These are phyloP conservation scores for Babylonia areolata DNA, from an alignment of 1,140 invertebrate species.

Conservation along the genomic window DNA sequence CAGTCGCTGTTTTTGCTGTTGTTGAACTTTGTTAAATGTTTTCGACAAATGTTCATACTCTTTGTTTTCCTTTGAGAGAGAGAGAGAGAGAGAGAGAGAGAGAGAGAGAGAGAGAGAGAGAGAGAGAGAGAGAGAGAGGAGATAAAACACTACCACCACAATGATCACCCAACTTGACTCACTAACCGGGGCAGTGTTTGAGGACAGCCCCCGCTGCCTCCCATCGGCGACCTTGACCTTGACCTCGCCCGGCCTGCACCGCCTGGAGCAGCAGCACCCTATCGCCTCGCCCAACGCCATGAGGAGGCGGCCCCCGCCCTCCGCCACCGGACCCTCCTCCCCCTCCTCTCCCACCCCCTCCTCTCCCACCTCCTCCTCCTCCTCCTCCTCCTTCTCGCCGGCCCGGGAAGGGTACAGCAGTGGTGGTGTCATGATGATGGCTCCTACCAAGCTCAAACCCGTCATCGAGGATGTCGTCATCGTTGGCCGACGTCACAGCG, in stretches of 20 bases:
- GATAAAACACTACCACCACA: no score
- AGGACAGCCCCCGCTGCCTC: background rate
- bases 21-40: no score
- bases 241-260: background rate
- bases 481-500: slow-evolving; percentile 51
- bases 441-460: slow-evolving; percentile 51
- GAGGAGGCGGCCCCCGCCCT: slow-evolving; percentile 34
- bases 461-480: slow-evolving; percentile 30
- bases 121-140: no score
- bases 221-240: background rate
- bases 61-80: no score
- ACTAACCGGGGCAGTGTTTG: no score
- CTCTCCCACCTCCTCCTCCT: background rate
- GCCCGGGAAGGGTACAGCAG: slow-evolving; percentile 9
- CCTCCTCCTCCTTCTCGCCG: no score
- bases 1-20: no score
- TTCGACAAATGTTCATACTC: no score
- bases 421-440: slow-evolving; percentile 34
- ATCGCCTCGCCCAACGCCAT: slow-evolving; percentile 16
- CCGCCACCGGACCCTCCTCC: background rate
- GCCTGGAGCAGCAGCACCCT: slow-evolving; percentile 13
- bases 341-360: background rate
- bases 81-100: no score
- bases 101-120: no score
- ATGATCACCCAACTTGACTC: no score